Evolutionary conservation across 2,113 vertebrate genomes (phyloP).

Genomic region (Atractosteus spatula): DNA sequence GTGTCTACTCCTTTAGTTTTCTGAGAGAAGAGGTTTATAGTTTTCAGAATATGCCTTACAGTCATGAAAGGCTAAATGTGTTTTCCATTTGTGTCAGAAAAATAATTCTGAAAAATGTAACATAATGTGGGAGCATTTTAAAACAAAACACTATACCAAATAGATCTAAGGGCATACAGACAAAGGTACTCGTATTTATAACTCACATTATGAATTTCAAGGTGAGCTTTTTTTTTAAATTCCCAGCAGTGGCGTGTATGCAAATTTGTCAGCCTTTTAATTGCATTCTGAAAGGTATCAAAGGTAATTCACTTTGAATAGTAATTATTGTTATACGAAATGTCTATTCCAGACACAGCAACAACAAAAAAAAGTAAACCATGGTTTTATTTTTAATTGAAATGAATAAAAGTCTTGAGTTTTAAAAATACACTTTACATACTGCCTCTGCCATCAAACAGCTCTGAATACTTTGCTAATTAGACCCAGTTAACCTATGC

Average conservation of each 20-base stretch:
- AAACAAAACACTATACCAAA: no score
- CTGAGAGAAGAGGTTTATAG: no score
- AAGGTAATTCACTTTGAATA: slow-evolving; percentile 24
- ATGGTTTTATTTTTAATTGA: slow-evolving; percentile 22
- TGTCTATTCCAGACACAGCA: neutral
- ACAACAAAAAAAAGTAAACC: slow-evolving; percentile 13
- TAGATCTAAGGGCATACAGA: neutral
- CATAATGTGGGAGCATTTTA: no score
- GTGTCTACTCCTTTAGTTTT: neutral
- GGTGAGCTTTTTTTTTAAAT: slow-evolving; percentile 8
- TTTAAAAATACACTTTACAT: slow-evolving; percentile 32
- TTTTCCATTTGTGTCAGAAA: no score
- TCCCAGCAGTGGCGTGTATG: slow-evolving; percentile 13
- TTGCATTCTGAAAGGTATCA: slow-evolving; percentile 19
- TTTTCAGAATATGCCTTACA: no score
- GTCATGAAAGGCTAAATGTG: no score
- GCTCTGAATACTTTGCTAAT: slow-evolving; percentile 55
- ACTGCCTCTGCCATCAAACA: slow-evolving; percentile 59
- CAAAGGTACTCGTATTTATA: slow-evolving; percentile 9
- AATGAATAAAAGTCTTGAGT: slow-evolving; percentile 17
- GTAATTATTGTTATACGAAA: slow-evolving; percentile 22
- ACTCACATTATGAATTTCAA: neutral
- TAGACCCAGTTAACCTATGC: slow-evolving; percentile 55
- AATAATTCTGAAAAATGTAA: no score
- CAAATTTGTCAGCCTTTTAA: slow-evolving; percentile 16